These are phyloP conservation scores for Brachypalpus laphriformis DNA, from an alignment of 2,888 invertebrate genomes.

Conservation along the genomic window DNA sequence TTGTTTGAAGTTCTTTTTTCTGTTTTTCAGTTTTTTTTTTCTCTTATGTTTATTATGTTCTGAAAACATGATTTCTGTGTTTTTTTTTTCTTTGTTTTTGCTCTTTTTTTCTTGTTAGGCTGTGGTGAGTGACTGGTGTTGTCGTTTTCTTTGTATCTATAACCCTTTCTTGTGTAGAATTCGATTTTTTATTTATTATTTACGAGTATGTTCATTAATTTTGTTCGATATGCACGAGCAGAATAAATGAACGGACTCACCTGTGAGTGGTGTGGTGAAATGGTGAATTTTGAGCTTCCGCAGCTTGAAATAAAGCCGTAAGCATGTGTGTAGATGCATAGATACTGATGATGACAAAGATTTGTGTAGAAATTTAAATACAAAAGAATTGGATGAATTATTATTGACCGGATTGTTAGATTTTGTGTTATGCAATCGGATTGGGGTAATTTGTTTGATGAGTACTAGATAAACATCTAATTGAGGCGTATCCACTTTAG, in stretches of 20 bases:
- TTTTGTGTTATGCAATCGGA: conserved; percentile 19
- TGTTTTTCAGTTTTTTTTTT: no score
- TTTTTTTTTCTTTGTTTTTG: conserved; percentile 22
- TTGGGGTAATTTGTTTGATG: neutral
- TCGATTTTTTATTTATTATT: conserved; percentile 47
- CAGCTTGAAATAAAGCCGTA: conserved; percentile 20
- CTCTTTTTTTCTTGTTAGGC: conserved; percentile 1
- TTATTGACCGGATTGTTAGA: conserved; percentile 19
- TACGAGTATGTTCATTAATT: conserved; percentile 58
- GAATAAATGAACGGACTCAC: conserved; percentile 33
- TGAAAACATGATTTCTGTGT: conserved; percentile 67
- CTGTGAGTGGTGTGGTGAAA: no score
- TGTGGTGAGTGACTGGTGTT: conserved; percentile 4
- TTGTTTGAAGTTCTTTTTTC: conserved; percentile 27
- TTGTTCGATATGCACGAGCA: conserved; percentile 49
- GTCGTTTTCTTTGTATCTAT: conserved; percentile 26
- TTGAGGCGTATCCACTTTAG: no score
- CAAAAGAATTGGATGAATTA: conserved; percentile 48
- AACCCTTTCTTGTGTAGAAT: conserved; percentile 41
- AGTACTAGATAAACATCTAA: no score
- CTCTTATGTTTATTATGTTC: conserved; percentile 64
- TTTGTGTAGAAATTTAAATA: conserved; percentile 58
- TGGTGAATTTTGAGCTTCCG: conserved; percentile 40
- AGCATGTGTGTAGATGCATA: neutral
- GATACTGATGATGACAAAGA: conserved; percentile 41